These are phyloP conservation scores for Polylopha cassiicola DNA, from an alignment of 2,888 invertebrate genomes.

Conservation along the genomic window DNA sequence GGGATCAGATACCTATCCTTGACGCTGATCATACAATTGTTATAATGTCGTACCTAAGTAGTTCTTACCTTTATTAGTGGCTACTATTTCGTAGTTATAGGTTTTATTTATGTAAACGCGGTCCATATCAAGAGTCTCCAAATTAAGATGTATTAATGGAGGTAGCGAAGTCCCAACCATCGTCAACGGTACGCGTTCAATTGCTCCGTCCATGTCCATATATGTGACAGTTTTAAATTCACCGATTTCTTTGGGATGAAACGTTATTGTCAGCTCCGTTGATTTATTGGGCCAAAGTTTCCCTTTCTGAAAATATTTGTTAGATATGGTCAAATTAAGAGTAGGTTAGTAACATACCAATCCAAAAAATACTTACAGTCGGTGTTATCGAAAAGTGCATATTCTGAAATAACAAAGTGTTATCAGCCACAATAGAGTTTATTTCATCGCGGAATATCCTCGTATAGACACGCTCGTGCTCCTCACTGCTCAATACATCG, in stretches of 20 bases:
- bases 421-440: slow-evolving; percentile 61
- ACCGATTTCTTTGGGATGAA: slow-evolving; percentile 73
- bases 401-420: slow-evolving; percentile 51
- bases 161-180: slow-evolving; percentile 76
- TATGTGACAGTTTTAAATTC: slow-evolving; percentile 69
- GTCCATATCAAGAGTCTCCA: slow-evolving; percentile 75
- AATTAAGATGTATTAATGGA: slow-evolving; percentile 73
- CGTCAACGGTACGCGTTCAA: slow-evolving; percentile 67
- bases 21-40: too few relatives aligned
- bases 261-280: slow-evolving; percentile 72
- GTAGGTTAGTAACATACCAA: too few relatives aligned
- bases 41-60: too few relatives aligned
- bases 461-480: slow-evolving; percentile 62
- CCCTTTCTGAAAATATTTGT: slow-evolving; percentile 64
- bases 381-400: slow-evolving; percentile 74
- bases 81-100: slow-evolving; percentile 79
- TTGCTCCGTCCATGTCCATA: slow-evolving; percentile 77
- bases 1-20: too few relatives aligned
- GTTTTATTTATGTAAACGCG: slow-evolving; percentile 76
- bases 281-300: slow-evolving; percentile 77
- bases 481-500: slow-evolving; percentile 59
- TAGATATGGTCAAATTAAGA: neutral
- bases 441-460: slow-evolving; percentile 67
- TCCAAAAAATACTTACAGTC: slow-evolving; percentile 53
- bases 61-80: slow-evolving; percentile 76